phyloP scores from a whole-genome alignment of 2,888 invertebrate genomes.

The Tholera decimalis region DNA sequence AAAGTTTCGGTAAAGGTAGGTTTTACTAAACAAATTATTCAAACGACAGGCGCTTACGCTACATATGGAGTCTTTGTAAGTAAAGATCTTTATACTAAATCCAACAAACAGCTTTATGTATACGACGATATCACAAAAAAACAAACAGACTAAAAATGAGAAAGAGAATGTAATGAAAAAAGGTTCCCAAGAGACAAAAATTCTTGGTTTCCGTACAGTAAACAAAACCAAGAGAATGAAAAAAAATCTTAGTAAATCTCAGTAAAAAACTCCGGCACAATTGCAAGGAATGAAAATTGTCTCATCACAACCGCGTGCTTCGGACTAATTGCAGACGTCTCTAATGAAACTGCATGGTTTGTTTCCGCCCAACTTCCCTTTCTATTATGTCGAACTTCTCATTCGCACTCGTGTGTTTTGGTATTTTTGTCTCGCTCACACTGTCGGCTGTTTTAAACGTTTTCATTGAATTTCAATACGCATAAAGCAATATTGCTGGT shows the following conservation, averaged over 20 bases:
- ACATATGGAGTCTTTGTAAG: neutral
- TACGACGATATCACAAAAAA: neutral
- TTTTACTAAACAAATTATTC: neutral
- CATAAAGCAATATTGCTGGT: slow-evolving; percentile 18
- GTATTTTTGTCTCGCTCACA: slow-evolving; percentile 27
- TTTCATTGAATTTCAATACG: slow-evolving; percentile 50
- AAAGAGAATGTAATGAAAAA: neutral
- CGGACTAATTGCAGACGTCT: slow-evolving; percentile 71
- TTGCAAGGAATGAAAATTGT: slow-evolving; percentile 65
- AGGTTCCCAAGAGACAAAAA: slow-evolving; percentile 11
- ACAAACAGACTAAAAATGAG: neutral
- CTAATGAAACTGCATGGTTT: slow-evolving; percentile 75
- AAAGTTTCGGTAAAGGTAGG: neutral
- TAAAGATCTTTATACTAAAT: neutral
- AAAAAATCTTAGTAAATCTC: slow-evolving; percentile 50
- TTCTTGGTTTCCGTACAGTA: slow-evolving; percentile 3
- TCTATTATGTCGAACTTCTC: slow-evolving; percentile 63
- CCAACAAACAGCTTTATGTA: neutral
- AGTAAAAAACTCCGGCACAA: slow-evolving; percentile 56
- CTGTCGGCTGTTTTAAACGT: slow-evolving; percentile 32
- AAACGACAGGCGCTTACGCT: no score
- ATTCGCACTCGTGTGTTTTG: slow-evolving; percentile 33
- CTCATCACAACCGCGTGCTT: slow-evolving; percentile 61
- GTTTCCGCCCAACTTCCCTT: slow-evolving; percentile 72
- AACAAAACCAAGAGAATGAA: slow-evolving; percentile 29